Conservation (phyloP, 2,113 vertebrate genomes). For the Cottus gobio region DNA sequence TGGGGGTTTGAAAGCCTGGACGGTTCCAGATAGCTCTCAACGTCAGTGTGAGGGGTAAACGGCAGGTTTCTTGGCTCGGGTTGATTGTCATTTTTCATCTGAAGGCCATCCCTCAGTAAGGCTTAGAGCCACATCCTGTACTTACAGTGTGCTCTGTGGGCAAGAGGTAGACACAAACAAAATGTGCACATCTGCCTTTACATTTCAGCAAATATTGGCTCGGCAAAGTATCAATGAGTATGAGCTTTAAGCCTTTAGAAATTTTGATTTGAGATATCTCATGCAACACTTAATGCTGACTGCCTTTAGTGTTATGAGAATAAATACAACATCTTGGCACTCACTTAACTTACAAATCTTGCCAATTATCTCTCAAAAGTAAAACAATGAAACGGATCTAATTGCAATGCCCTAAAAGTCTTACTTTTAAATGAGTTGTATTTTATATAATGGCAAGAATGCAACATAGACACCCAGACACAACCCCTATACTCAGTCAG, state of each 20-base stretch:
- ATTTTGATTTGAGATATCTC: background rate
- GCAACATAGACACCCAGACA: slow-evolving; percentile 23
- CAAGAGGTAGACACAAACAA: slow-evolving; percentile 12
- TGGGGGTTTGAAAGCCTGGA: slow-evolving; percentile 33
- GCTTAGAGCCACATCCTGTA: slow-evolving; percentile 20
- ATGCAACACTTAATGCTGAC: background rate
- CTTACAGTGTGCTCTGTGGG: slow-evolving; percentile 15
- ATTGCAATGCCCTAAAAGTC: slow-evolving; percentile 3
- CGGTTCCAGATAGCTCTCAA: slow-evolving; percentile 59
- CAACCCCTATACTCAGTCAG: background rate
- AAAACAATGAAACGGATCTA: background rate
- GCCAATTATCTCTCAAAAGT: slow-evolving; percentile 9
- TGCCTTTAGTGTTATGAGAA: background rate
- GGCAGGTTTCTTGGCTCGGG: slow-evolving; percentile 67
- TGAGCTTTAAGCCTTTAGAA: background rate
- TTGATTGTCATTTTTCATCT: slow-evolving; percentile 69
- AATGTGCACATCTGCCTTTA: slow-evolving; percentile 13
- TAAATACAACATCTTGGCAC: background rate
- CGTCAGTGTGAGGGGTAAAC: slow-evolving; percentile 68
- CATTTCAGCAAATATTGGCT: slow-evolving; percentile 9
- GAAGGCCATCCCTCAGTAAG: slow-evolving; percentile 59
- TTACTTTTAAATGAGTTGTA: slow-evolving; percentile 1
- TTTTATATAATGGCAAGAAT: slow-evolving; percentile 15
- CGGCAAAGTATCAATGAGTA: background rate
- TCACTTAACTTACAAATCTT: slow-evolving; percentile 3